Conservation (phyloP, 1,140 invertebrate species). For the Diorhabda sublineata region DNA sequence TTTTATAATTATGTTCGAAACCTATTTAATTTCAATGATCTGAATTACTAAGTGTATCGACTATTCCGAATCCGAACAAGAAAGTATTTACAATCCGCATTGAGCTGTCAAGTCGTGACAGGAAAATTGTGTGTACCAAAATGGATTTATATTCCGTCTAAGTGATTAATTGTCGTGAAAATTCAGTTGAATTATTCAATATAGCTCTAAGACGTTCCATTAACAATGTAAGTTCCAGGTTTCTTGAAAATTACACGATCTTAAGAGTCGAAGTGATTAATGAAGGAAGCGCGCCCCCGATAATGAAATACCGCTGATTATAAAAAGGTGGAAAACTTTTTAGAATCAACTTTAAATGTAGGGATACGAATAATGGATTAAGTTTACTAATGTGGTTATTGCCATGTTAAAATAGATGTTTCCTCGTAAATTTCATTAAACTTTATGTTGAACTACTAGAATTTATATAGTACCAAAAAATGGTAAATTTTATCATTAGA, state of each 20-base stretch:
- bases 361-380: neutral
- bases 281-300: slow-evolving; percentile 9
- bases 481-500: no score
- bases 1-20: no score
- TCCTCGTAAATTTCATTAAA: no score
- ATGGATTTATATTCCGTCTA: slow-evolving; percentile 4
- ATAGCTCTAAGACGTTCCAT: neutral
- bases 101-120: neutral
- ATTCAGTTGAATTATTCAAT: slow-evolving; percentile 11
- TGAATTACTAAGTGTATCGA: no score
- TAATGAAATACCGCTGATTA: slow-evolving; percentile 9
- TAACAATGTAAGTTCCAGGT: slow-evolving; percentile 13
- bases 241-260: slow-evolving; percentile 16
- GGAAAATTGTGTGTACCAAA: slow-evolving; percentile 4
- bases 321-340: slow-evolving; percentile 1
- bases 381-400: neutral
- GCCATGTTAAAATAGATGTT: no score
- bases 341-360: neutral
- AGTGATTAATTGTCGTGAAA: slow-evolving; percentile 10
- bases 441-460: no score
- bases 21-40: no score
- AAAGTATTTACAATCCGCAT: slow-evolving; percentile 1
- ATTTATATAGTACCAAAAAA: no score
- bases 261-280: slow-evolving; percentile 7
- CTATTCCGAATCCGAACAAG: neutral